phyloP scores from a whole-genome alignment of 1,140 invertebrate species.

The Pseudomyrmex flavicornis region DNA sequence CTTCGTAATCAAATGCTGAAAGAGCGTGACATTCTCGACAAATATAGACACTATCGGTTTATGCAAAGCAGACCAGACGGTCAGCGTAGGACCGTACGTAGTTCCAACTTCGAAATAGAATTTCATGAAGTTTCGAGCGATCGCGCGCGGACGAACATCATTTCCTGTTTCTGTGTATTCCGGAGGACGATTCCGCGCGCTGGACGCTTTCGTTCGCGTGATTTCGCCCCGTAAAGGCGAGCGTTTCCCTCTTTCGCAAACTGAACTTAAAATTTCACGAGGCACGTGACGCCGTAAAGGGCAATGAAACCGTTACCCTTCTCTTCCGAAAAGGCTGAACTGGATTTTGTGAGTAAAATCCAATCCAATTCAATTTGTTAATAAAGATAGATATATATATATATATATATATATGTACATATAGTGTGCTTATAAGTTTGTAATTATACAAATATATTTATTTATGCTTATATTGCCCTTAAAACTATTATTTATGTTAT shows the following conservation, averaged over 20 bases:
- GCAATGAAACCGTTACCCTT: constrained; percentile 23
- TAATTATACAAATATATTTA: background rate
- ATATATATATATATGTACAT: too few species aligned
- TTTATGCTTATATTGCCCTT: background rate
- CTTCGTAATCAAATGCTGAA: constrained; percentile 37
- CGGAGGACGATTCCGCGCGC: constrained; percentile 21
- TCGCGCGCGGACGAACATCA: constrained; percentile 38
- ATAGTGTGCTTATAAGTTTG: background rate
- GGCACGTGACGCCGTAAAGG: constrained; percentile 29
- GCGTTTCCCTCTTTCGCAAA: constrained; percentile 28
- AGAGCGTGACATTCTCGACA: constrained; percentile 16
- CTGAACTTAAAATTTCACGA: constrained; percentile 59
- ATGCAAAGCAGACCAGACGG: constrained; percentile 28
- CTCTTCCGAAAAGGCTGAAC: constrained; percentile 16
- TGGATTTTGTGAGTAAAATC: background rate
- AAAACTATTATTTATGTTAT: too few species aligned
- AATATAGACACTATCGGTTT: constrained; percentile 53
- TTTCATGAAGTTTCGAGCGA: constrained; percentile 59
- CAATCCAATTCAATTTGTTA: background rate
- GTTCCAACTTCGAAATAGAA: constrained; percentile 57
- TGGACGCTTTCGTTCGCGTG: constrained; percentile 49
- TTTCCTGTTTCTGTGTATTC: constrained; percentile 45
- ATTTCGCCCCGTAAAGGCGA: constrained; percentile 52
- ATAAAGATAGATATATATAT: background rate
- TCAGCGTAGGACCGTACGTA: constrained; percentile 19